A percentile compares a stretch with the other conserved stretches of the same genome.
Evolutionary conservation across 2,797 vertebrate genomes (phyloP).

Genomic region (Lateolabrax maculatus): DNA sequence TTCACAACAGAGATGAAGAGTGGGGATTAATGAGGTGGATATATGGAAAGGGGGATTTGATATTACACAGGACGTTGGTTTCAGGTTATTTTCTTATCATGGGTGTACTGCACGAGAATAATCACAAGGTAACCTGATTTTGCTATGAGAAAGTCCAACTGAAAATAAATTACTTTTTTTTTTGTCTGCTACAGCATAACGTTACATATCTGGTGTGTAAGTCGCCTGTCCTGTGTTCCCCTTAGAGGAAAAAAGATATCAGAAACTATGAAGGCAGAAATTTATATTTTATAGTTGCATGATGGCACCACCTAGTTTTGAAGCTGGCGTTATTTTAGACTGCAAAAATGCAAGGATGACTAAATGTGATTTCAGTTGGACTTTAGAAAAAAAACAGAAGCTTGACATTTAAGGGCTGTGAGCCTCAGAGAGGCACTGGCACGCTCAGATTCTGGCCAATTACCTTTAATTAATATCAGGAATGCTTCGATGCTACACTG

Average conservation of each 20-base stretch:
- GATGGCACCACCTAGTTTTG: not conserved
- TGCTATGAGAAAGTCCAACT: conserved; percentile 19
- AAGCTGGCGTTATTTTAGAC: no score
- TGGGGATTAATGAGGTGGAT: conserved; percentile 68
- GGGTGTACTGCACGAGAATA: conserved; percentile 42
- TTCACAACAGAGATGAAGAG: conserved; percentile 61
- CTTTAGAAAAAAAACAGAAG: no score
- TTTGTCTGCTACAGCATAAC: not conserved
- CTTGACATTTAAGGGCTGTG: no score
- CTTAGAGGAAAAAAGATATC: not conserved
- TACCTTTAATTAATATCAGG: no score
- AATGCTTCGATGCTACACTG: no score
- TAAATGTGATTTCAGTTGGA: no score
- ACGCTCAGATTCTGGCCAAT: no score
- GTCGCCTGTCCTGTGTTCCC: not conserved
- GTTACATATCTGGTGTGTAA: not conserved
- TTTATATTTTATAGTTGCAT: not conserved
- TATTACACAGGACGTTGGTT: conserved; percentile 39
- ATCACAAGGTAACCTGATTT: conserved; percentile 54
- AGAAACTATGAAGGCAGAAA: not conserved
- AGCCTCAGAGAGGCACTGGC: no score
- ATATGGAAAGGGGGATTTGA: conserved; percentile 52
- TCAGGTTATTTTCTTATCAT: conserved; percentile 53
- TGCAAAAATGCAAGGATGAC: no score
- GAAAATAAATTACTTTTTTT: not conserved